These are phyloP conservation scores for Brachyalestes nurse DNA, from an alignment of 2,797 vertebrate species.

Conservation along the genomic window DNA sequence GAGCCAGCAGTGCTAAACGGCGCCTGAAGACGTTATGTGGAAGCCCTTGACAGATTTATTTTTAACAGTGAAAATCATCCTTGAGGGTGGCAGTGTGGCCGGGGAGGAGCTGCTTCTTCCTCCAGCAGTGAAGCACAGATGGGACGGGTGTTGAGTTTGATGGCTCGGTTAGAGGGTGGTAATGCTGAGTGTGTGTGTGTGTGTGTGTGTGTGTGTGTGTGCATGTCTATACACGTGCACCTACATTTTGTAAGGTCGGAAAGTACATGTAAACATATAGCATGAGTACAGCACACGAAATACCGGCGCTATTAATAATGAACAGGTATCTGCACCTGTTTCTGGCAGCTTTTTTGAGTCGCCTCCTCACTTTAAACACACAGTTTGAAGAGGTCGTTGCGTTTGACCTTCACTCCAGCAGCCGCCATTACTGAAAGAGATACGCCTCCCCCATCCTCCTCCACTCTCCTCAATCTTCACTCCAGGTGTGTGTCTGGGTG, in stretches of 20 bases:
- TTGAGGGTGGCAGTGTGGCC: background rate
- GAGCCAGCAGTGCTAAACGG: constrained; percentile 4
- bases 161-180: background rate
- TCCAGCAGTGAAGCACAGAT: constrained; percentile 29
- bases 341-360: background rate
- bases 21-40: background rate
- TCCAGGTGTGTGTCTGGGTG: constrained; percentile 8
- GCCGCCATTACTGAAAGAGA: constrained; percentile 16
- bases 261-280: background rate
- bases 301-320: background rate
- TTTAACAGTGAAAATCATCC: constrained; percentile 13
- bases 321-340: background rate
- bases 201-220: constrained; percentile 21
- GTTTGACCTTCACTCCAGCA: constrained; percentile 32
- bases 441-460: constrained; percentile 2
- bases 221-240: background rate
- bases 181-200: constrained; percentile 30
- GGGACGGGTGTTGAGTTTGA: constrained; percentile 27
- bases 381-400: background rate
- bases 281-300: background rate
- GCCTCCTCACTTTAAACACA: background rate
- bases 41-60: constrained; percentile 20
- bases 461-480: background rate
- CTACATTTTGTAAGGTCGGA: background rate
- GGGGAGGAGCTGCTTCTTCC: constrained; percentile 10